These are phyloP conservation scores for Otus scops DNA, from an alignment of 2,797 vertebrate genomes.

Conservation along the genomic window DNA sequence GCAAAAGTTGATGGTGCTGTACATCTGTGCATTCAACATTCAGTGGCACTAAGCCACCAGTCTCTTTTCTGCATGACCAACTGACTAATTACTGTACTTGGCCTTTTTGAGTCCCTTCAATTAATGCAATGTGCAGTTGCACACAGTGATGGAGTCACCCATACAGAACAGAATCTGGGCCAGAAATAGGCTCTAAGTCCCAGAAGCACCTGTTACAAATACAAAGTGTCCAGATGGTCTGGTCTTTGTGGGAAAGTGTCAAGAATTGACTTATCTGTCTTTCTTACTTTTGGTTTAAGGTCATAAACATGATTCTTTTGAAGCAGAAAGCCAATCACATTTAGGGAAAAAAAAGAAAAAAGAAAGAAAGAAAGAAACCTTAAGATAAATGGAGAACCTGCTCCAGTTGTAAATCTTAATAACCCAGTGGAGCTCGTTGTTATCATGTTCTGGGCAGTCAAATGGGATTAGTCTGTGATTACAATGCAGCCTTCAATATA, in stretches of 20 bases:
- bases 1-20: constrained; percentile 64
- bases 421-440: constrained; percentile 18
- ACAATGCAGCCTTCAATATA: constrained; percentile 55
- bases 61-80: constrained; percentile 82
- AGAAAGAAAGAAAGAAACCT: background rate
- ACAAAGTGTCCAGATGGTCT: constrained; percentile 77
- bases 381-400: constrained; percentile 14
- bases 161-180: constrained; percentile 73
- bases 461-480: constrained; percentile 64
- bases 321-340: constrained; percentile 39
- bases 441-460: constrained; percentile 44
- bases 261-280: constrained; percentile 76
- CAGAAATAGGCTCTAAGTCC: constrained; percentile 77
- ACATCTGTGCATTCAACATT: constrained; percentile 78
- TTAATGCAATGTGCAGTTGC: constrained; percentile 81
- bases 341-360: background rate
- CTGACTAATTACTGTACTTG: constrained; percentile 83
- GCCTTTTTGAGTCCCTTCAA: constrained; percentile 79
- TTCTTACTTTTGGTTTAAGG: constrained; percentile 72
- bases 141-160: constrained; percentile 77
- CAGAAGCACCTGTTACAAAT: constrained; percentile 81
- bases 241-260: constrained; percentile 72
- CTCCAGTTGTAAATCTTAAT: constrained; percentile 58
- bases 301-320: constrained; percentile 68
- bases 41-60: constrained; percentile 73